Percentiles rank a stretch among this genome's conserved stretches.
Evolutionary conservation across 2,797 vertebrate species (phyloP).

Genomic region (Corythornis leucogaster): DNA sequence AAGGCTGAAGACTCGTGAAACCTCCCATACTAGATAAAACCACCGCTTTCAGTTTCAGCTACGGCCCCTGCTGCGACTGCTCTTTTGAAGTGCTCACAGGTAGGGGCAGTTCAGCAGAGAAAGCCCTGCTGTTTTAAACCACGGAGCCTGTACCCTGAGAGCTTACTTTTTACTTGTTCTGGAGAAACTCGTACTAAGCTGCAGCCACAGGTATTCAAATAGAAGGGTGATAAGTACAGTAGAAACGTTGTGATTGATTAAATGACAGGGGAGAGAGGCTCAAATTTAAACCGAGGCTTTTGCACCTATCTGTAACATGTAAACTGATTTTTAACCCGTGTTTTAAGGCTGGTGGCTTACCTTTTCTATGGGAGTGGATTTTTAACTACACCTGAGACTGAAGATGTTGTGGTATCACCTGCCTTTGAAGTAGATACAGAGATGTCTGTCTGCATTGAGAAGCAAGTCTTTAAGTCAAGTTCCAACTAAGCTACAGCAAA

Average conservation of each 20-base stretch:
- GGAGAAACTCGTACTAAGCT: neutral
- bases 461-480: conserved; percentile 9
- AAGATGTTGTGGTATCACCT: neutral
- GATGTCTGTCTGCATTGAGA: neutral
- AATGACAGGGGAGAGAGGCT: neutral
- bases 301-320: neutral
- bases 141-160: neutral
- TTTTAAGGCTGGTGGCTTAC: conserved; percentile 31
- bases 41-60: neutral
- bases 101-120: conserved; percentile 10
- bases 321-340: conserved; percentile 4
- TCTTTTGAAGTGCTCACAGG: conserved; percentile 42
- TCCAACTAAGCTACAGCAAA: conserved; percentile 19
- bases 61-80: neutral
- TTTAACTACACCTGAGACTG: neutral
- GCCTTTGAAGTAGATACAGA: neutral
- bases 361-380: neutral
- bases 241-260: conserved; percentile 15
- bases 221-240: neutral
- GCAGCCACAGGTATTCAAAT: neutral
- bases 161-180: conserved; percentile 23
- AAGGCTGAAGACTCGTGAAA: neutral
- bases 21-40: conserved; percentile 27
- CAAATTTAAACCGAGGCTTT: neutral
- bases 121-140: conserved; percentile 24